Evolutionary conservation across 2,113 vertebrate species (phyloP), one percentile per base, ranked within the genome.

Genomic region (Takifugu bimaculatus): DNA sequence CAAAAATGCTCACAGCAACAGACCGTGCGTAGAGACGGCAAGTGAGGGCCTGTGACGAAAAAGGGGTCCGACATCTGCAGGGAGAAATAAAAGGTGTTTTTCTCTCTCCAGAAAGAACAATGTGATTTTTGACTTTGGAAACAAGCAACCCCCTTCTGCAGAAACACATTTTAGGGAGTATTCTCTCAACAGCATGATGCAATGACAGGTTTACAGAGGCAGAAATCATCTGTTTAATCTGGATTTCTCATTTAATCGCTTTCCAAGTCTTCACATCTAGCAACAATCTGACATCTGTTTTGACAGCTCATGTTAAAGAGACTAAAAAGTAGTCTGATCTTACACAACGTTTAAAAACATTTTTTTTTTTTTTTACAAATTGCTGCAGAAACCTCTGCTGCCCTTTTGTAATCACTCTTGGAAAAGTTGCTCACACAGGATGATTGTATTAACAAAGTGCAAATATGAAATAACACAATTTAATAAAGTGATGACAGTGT

Each of bases 11-110:
- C 60, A 73, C 73, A 68, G 56, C 57, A 78, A 78, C 70, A 58
- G 60, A 72, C 72, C 74, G 63, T 78, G 58, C 58, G 68, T 75
- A 80, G 72, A 84, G 69, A 70, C 65, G 78, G 77, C 80, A 82
- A 83, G 79, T 76, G 61, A 42, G 54, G 80, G 74, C 77, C 65
- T 81, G 84, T 80, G 80, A 83, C 48, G 25, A 45, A 48, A 74
- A 52, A 70, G n/a, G 48, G 51, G 49, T 44, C 28, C 15, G 49
- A 27, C 5, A 32, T 55, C 60, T 58, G 15, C 58, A 51, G 54
- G 47, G 68, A 43, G 20, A 50, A 12, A 45, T 61, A 3, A 63
- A 68, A 42, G 29, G 51, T 29, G 68, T 39, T 39, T 10, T 15
- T 47, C 51, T 54, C 28, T 15, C 13, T 48, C 44, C 54, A 49